Evolutionary conservation across 2,113 vertebrate species (phyloP).

Genomic region (Lophius piscatorius): DNA sequence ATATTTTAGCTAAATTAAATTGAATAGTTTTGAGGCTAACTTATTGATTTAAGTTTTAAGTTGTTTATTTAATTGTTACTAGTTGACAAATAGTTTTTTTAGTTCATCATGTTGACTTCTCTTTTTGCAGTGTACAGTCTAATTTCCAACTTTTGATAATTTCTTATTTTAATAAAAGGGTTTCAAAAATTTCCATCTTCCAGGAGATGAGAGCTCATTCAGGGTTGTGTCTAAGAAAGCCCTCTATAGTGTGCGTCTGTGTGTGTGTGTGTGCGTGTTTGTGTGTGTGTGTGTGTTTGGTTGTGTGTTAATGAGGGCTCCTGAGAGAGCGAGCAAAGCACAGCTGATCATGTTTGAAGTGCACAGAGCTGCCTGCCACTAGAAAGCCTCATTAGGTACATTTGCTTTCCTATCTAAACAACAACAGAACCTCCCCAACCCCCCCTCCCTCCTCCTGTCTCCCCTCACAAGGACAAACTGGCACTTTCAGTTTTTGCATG

Average conservation of each 20-base stretch:
- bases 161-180: too few relatives aligned
- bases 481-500: constrained; percentile 29
- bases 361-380: constrained; percentile 75
- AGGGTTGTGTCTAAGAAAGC: too few relatives aligned
- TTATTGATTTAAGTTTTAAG: too few relatives aligned
- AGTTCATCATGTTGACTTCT: too few relatives aligned
- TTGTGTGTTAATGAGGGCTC: constrained; percentile 77
- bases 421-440: constrained; percentile 58
- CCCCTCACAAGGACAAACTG: constrained; percentile 27
- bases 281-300: constrained; percentile 38
- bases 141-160: too few relatives aligned
- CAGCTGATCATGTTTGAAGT: constrained; percentile 81
- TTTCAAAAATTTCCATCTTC: constrained; percentile 56
- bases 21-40: too few relatives aligned
- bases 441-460: constrained; percentile 7
- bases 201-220: constrained; percentile 35
- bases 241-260: constrained; percentile 22
- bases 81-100: too few relatives aligned
- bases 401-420: constrained; percentile 79
- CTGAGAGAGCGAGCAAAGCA: constrained; percentile 77
- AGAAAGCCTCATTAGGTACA: constrained; percentile 80
- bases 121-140: too few relatives aligned
- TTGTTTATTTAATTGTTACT: too few relatives aligned
- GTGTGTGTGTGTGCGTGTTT: constrained; percentile 24
- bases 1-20: too few relatives aligned